Conservation (phyloP, 2,113 vertebrate genomes). For the Gadus chalcogrammus region DNA sequence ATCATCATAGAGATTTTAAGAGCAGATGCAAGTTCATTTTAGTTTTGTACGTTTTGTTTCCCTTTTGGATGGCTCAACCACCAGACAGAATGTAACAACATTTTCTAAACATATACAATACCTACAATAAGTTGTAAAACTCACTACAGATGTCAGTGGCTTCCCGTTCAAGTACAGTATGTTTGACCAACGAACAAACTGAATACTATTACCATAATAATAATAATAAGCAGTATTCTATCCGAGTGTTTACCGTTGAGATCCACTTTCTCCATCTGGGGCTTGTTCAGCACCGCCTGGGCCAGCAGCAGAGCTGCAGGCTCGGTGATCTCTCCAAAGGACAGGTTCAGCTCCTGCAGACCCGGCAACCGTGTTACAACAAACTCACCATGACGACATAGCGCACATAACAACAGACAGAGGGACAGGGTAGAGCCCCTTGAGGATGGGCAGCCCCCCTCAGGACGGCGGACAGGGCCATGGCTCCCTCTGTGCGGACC, state of each 20-base stretch:
- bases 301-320: constrained; percentile 85
- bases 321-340: constrained; percentile 90
- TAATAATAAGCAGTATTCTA: too few relatives aligned
- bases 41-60: too few relatives aligned
- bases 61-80: too few relatives aligned
- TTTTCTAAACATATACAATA: too few relatives aligned
- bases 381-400: background rate
- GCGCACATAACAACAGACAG: background rate
- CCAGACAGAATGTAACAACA: too few relatives aligned
- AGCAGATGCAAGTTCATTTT: too few relatives aligned
- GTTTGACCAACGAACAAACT: background rate
- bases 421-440: constrained; percentile 55
- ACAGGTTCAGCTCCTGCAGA: constrained; percentile 89
- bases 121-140: background rate
- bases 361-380: background rate
- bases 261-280: constrained; percentile 85
- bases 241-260: constrained; percentile 80
- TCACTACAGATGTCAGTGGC: background rate
- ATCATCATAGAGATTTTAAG: background rate
- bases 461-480: constrained; percentile 85
- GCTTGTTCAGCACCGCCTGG: constrained; percentile 78
- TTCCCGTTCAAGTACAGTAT: background rate
- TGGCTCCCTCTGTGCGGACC: constrained; percentile 88
- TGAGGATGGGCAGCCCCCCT: constrained; percentile 87
- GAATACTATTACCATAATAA: too few relatives aligned